phyloP scores from a whole-genome alignment of 2,113 vertebrate species.

The Lophochroa leadbeateri region DNA sequence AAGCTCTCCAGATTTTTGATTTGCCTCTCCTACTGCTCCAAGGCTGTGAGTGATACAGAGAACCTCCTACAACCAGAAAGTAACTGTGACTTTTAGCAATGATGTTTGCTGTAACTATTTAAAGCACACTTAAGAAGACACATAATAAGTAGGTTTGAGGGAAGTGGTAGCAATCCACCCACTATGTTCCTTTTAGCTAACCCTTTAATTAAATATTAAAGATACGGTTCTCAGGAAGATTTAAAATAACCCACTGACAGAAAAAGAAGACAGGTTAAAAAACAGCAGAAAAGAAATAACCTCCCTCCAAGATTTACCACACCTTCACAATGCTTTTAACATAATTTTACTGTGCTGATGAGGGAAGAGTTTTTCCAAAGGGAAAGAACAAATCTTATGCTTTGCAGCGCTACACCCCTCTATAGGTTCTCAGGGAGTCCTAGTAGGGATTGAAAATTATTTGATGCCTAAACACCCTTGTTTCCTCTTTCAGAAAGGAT shows the following conservation, averaged over 20 bases:
- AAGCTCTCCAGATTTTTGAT: constrained; percentile 43
- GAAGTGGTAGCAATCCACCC: constrained; percentile 63
- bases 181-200: constrained; percentile 46
- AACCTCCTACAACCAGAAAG: constrained; percentile 61
- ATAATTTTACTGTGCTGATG: not conserved
- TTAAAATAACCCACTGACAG: constrained; percentile 52
- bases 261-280: constrained; percentile 41
- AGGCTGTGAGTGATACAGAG: constrained; percentile 17
- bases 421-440: not conserved
- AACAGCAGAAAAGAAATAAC: not conserved
- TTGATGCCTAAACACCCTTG: not conserved
- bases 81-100: constrained; percentile 55
- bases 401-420: not conserved
- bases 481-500: not conserved
- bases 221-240: constrained; percentile 47
- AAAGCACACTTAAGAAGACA: constrained; percentile 55
- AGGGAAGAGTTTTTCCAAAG: not conserved
- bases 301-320: not conserved
- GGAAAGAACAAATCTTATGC: not conserved
- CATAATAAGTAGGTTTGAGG: constrained; percentile 65
- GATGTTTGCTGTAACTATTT: constrained; percentile 59
- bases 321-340: constrained; percentile 10
- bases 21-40: constrained; percentile 37
- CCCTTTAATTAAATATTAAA: constrained; percentile 68
- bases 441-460: not conserved